Percentiles rank a stretch among this genome's conserved stretches.
phyloP scores from a whole-genome alignment of 2,888 invertebrate species.

The Zaprionus lineosus region DNA sequence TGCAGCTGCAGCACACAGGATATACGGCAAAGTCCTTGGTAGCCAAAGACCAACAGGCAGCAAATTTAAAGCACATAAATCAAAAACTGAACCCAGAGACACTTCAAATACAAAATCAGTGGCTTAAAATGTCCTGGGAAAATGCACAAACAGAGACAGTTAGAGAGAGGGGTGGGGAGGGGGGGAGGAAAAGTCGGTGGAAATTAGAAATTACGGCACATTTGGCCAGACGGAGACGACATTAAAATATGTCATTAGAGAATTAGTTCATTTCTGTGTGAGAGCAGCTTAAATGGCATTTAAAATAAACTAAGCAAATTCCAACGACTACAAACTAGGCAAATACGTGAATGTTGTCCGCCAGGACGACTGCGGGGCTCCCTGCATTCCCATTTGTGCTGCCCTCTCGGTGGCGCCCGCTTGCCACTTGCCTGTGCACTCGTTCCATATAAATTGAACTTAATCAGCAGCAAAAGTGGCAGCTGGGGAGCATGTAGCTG shows the following conservation, averaged over 20 bases:
- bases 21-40: slow-evolving; percentile 30
- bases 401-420: not conserved
- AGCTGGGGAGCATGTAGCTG: not conserved
- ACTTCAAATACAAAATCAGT: slow-evolving; percentile 18
- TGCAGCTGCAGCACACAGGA: slow-evolving; percentile 18
- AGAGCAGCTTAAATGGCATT: slow-evolving; percentile 69
- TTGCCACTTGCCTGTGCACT: slow-evolving; percentile 1
- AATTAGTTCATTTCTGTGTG: slow-evolving; percentile 33
- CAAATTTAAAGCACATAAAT: slow-evolving; percentile 70
- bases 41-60: slow-evolving; percentile 22
- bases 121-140: slow-evolving; percentile 24
- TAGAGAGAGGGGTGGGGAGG: not conserved
- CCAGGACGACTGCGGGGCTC: slow-evolving; percentile 22
- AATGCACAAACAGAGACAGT: not conserved
- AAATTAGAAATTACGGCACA: slow-evolving; percentile 75
- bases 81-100: slow-evolving; percentile 41
- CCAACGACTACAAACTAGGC: slow-evolving; percentile 23
- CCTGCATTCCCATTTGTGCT: slow-evolving; percentile 22
- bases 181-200: slow-evolving; percentile 29
- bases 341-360: slow-evolving; percentile 40
- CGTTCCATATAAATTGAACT: slow-evolving; percentile 63
- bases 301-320: slow-evolving; percentile 67
- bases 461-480: slow-evolving; percentile 57
- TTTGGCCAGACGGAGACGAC: slow-evolving; percentile 48
- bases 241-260: slow-evolving; percentile 73